Base-by-base conservation (phyloP, 2,113 vertebrate species). In the Hyla sarda region DNA sequence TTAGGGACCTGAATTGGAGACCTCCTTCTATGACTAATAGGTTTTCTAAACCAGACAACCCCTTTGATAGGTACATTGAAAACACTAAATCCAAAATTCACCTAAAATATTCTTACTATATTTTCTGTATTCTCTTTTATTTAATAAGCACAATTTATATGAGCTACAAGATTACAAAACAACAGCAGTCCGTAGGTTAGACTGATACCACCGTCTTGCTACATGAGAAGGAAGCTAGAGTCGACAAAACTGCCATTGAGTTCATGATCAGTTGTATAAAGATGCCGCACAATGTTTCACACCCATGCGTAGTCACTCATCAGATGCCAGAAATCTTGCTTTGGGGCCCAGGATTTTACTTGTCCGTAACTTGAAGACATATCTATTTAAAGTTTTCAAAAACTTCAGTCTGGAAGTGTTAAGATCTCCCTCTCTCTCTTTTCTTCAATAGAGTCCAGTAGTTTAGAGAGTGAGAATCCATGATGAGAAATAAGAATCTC, bases 101-200 rank as follows among this genome's bases (percentile, higher is more conserved):
- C 62, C 23, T 50, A 50, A 82, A 69, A 67, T 32, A 21, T 23
- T 32, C 8, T 54, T 60, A 60, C 54, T 80, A 80, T 60, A 79
- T 87, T 82, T 82, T 37, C 14, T 80, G 56, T 80, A 41, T 37
- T 74, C 32, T 50, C 12, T 71, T 83, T 73, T 58, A 74, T 89
- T 90, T 92, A 91, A 88, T 94, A 95, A 95, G 93, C 95, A 95
- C 94, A 94, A 93, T 92, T 91, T 93, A 94, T 95, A 92, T 92
- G 93, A 97, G 93, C 93, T 96, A 97, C 92, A 93, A 93, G 92
- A 94, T 95, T 94, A 97, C 93, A 94, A 93, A 95, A 92, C 94
- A 93, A 87, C 34, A 91, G 88, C 92, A 90, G 93, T 95, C 94
- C 93, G 94, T 95, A 92, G 95, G 92, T 90, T 89, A 87, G 90